Evolutionary conservation across 1,140 invertebrate genomes (phyloP).

Genomic region (Hyles vespertilio): DNA sequence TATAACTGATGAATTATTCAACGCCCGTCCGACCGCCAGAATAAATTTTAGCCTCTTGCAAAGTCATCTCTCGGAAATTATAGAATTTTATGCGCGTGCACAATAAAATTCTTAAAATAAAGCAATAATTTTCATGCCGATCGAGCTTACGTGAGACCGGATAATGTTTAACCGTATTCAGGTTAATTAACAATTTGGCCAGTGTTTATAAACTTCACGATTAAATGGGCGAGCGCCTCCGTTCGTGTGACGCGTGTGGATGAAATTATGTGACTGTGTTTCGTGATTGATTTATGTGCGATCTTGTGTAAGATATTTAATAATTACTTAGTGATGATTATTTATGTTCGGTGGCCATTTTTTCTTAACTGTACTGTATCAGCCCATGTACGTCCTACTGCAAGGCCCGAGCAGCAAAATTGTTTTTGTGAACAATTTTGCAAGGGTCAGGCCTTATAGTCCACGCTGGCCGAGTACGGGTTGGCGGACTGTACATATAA

Average conservation of each 20-base stretch:
- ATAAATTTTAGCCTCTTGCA: slow-evolving; percentile 36
- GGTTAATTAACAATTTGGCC: slow-evolving; percentile 19
- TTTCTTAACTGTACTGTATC: too few species aligned
- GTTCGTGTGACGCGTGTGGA: not conserved
- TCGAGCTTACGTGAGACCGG: slow-evolving; percentile 7
- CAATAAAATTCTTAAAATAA: slow-evolving; percentile 16
- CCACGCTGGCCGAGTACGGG: too few species aligned
- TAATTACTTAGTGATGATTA: too few species aligned
- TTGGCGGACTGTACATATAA: too few species aligned
- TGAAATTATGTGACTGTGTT: too few species aligned
- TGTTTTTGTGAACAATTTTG: too few species aligned
- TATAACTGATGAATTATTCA: slow-evolving; percentile 55
- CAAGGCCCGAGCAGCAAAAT: too few species aligned
- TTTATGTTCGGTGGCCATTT: too few species aligned
- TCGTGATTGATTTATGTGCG: too few species aligned
- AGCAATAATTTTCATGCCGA: slow-evolving; percentile 8
- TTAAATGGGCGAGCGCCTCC: slow-evolving; percentile 9
- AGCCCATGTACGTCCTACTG: too few species aligned
- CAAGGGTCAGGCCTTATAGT: too few species aligned
- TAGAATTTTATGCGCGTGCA: slow-evolving; percentile 5
- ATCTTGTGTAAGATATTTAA: too few species aligned
- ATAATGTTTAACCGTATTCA: slow-evolving; percentile 10
- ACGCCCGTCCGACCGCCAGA: slow-evolving; percentile 28
- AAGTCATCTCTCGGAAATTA: slow-evolving; percentile 9
- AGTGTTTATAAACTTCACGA: slow-evolving; percentile 13